phyloP scores from a whole-genome alignment of 2,888 invertebrate genomes.

The Lasioglossum lativentre region DNA sequence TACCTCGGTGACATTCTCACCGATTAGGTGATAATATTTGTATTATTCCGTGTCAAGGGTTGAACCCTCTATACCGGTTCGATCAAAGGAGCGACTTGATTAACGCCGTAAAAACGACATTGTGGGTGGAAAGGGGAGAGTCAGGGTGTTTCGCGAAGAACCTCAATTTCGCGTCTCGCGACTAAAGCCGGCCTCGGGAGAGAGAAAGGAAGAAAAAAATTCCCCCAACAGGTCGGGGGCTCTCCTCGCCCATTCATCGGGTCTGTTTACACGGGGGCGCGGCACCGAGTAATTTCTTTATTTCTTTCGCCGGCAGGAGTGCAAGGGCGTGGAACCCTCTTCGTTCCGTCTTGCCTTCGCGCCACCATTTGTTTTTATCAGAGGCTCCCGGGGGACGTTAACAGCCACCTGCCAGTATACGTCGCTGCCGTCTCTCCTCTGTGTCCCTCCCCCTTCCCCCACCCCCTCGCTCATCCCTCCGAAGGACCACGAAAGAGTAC shows the following conservation, averaged over 20 bases:
- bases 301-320: slow-evolving; percentile 76
- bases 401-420: slow-evolving; percentile 72
- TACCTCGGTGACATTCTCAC: not conserved
- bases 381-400: slow-evolving; percentile 76
- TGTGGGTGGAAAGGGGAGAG: not conserved
- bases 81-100: slow-evolving; percentile 27
- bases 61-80: not conserved
- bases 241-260: slow-evolving; percentile 68
- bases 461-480: slow-evolving; percentile 19
- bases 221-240: slow-evolving; percentile 37
- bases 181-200: slow-evolving; percentile 48
- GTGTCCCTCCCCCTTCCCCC: slow-evolving; percentile 11
- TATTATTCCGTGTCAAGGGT: not conserved
- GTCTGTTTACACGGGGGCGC: slow-evolving; percentile 69
- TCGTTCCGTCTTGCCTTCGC: slow-evolving; percentile 68
- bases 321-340: slow-evolving; percentile 60
- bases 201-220: slow-evolving; percentile 31
- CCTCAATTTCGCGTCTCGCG: slow-evolving; percentile 49
- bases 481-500: slow-evolving; percentile 33
- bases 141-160: slow-evolving; percentile 19
- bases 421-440: slow-evolving; percentile 37
- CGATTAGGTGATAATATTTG: not conserved
- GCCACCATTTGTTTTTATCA: slow-evolving; percentile 84
- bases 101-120: slow-evolving; percentile 27
- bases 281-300: slow-evolving; percentile 83